Evolutionary conservation across 2,797 vertebrate genomes (phyloP), one percentile per base, ranked within the genome.

Genomic region (Semaprochilodus insignis): DNA sequence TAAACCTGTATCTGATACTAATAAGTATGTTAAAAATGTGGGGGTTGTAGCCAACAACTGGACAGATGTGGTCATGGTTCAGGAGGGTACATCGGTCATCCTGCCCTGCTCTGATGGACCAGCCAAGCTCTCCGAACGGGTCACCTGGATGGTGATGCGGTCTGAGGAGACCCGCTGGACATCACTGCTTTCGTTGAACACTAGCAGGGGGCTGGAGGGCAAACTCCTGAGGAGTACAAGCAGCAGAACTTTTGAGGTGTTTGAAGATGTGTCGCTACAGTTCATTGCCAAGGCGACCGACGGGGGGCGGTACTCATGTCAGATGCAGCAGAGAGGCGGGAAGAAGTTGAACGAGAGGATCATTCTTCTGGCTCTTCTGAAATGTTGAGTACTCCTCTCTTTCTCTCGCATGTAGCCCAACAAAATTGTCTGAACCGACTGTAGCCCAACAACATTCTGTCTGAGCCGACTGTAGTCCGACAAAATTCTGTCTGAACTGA

Each of bases 321-420:
- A 87, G 67, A 83, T 93, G 66, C 76, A 86, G 71, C 85, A 89
- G 36, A 27, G 82, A 0, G 62, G 78, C 78, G 89, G 34, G 78
- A 90, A 73, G 78, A 90, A 73, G 55, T 6, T 84, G 14, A 90
- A 81, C 76, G 81, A 93, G 83, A 92, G 40, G 86, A 86, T 87
- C 62, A 86, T 92, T 81, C 90, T 94, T 34, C 86, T 95, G 40
- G 90, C 88, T 13, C 40, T 95, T 27, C 87, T 95, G 59, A 89
- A 81, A 93, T 90, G 95, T 95, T 92, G 40, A 85, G 81, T 83
- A 66, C 54, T 67, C 19, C 27, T 13, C 60, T 79, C n/a, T 44
- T 73, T 54, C 5, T 85, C 23, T 88, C 31, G 31, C 1, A 1
- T 31, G 31, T 31, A 31, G 31, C 31, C 31, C 3, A 3, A 31